Evolutionary conservation across 2,888 invertebrate species (phyloP).

Genomic region (Meganola albula): DNA sequence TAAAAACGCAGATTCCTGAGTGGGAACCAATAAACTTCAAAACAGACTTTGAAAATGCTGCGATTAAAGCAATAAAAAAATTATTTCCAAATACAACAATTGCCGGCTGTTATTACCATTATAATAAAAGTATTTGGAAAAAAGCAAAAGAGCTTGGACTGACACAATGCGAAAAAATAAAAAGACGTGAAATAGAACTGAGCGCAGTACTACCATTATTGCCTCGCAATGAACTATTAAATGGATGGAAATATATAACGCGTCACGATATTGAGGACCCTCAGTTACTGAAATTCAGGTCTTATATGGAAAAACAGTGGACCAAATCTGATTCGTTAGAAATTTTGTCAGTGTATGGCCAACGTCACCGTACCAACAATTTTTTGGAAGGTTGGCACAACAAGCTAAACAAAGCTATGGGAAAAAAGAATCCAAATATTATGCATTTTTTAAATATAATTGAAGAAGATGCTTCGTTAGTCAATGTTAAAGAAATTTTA

Average conservation of each 20-base stretch:
- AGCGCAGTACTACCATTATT: slow-evolving; percentile 10
- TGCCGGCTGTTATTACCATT: slow-evolving; percentile 12
- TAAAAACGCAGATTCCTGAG: slow-evolving; percentile 6
- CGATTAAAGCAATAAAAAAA: slow-evolving; percentile 6
- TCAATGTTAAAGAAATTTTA: background rate
- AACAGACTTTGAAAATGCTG: slow-evolving; percentile 8
- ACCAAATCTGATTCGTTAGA: slow-evolving; percentile 5
- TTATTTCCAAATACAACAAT: slow-evolving; percentile 3
- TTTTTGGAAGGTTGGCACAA: slow-evolving; percentile 6
- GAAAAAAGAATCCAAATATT: slow-evolving; percentile 5
- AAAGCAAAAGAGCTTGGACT: slow-evolving; percentile 5
- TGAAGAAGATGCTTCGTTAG: background rate
- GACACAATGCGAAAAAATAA: slow-evolving; percentile 4
- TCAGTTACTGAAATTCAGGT: slow-evolving; percentile 4
- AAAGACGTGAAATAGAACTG: slow-evolving; percentile 8
- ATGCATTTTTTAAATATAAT: slow-evolving; percentile 3
- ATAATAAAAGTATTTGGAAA: slow-evolving; percentile 7
- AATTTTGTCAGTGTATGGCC: slow-evolving; percentile 9
- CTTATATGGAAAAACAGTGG: slow-evolving; percentile 4
- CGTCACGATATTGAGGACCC: slow-evolving; percentile 4
- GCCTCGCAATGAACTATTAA: slow-evolving; percentile 7
- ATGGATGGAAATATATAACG: slow-evolving; percentile 9
- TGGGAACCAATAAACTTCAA: slow-evolving; percentile 7
- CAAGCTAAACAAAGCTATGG: slow-evolving; percentile 6
- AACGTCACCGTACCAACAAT: slow-evolving; percentile 8